phyloP scores from a whole-genome alignment of 2,888 invertebrate species.

The Phalera bucephala region DNA sequence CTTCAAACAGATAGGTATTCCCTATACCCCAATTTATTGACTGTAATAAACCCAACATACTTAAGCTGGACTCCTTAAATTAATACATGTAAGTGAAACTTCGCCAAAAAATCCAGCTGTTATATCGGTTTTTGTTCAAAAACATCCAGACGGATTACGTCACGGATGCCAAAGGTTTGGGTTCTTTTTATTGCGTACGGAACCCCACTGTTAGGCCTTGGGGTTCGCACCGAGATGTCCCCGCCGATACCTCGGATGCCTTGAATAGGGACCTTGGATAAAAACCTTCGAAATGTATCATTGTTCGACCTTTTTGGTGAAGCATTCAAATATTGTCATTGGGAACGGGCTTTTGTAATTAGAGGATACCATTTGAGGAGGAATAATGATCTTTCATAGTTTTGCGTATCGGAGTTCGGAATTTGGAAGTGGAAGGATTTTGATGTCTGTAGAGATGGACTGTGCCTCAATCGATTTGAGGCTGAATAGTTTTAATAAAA shows the following conservation, averaged over 20 bases:
- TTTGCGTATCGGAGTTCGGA: constrained; percentile 9
- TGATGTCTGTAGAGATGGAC: no score
- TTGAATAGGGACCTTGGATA: constrained; percentile 46
- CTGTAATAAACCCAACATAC: no score
- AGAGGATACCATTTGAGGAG: constrained; percentile 9
- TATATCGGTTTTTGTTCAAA: constrained; percentile 43
- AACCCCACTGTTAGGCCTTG: constrained; percentile 69
- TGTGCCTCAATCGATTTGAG: no score
- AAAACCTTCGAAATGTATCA: constrained; percentile 41
- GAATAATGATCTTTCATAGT: constrained; percentile 7
- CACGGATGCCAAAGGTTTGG: constrained; percentile 48
- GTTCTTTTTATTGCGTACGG: constrained; percentile 52
- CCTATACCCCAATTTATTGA: no score
- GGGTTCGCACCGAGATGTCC: constrained; percentile 51
- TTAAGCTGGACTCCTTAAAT: no score
- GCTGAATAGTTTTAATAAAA: no score
- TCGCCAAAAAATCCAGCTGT: constrained; percentile 42
- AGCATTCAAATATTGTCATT: constrained; percentile 32
- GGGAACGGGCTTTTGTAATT: constrained; percentile 25
- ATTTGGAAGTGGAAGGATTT: constrained; percentile 15
- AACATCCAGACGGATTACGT: constrained; percentile 63
- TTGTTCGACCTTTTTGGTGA: constrained; percentile 37
- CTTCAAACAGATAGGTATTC: no score
- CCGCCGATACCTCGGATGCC: constrained; percentile 49
- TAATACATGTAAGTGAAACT: no score